Conservation (phyloP, 2,888 invertebrate genomes). For the Calliscelio sp. region DNA sequence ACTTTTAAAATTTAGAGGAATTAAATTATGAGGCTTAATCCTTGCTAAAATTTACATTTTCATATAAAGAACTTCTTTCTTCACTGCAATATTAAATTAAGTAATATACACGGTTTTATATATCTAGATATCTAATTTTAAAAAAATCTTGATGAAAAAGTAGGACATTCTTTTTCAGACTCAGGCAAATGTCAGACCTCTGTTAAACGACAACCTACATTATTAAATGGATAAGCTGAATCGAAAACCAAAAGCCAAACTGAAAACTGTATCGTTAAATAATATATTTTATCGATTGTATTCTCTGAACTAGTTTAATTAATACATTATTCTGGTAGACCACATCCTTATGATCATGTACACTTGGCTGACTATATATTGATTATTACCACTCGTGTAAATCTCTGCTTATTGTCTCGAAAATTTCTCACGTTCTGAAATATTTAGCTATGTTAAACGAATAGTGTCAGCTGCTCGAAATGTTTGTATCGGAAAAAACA, state of each 20-base stretch:
- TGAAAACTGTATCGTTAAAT: not conserved
- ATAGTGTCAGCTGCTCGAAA: conserved; percentile 31
- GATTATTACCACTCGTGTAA: conserved; percentile 38
- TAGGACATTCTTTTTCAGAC: not conserved
- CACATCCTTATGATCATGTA: conserved; percentile 35
- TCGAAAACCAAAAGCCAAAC: not conserved
- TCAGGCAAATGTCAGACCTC: not conserved
- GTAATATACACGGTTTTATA: too few relatives aligned
- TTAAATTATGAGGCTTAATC: not conserved
- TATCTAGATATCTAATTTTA: not conserved
- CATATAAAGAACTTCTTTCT: not conserved
- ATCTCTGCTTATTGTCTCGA: conserved; percentile 35
- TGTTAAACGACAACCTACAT: not conserved
- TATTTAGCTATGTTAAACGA: not conserved
- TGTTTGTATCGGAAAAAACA: conserved; percentile 17
- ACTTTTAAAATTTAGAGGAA: conserved; percentile 10
- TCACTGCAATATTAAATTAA: not conserved
- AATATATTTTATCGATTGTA: conserved; percentile 21
- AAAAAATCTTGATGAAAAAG: not conserved
- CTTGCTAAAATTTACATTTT: not conserved
- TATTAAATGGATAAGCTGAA: not conserved
- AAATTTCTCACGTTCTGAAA: conserved; percentile 9
- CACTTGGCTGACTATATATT: conserved; percentile 44
- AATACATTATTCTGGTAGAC: conserved; percentile 18
- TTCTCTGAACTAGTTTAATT: conserved; percentile 19